Evolutionary conservation across 53 echinoderm and acorn worm species (phyloP).

Genomic region (Actinopyga echinites): DNA sequence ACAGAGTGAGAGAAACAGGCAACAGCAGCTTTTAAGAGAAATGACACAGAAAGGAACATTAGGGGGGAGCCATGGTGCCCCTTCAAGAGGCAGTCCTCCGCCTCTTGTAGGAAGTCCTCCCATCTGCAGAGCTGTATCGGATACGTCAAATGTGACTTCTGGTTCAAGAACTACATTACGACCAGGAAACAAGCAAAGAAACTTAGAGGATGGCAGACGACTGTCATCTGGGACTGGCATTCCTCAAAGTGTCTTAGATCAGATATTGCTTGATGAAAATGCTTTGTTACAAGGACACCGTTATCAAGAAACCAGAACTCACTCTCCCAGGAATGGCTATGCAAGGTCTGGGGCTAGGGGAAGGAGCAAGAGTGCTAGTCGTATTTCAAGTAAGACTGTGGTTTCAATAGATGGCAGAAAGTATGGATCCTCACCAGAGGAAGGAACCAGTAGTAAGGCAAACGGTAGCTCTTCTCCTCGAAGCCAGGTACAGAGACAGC

Average conservation of each 20-base stretch:
- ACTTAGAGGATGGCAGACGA: not conserved
- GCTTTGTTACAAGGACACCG: not conserved
- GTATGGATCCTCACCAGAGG: not conserved
- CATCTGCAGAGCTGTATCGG: not conserved
- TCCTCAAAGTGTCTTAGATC: conserved; percentile 5
- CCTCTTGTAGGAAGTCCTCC: not conserved
- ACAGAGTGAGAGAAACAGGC: conserved; percentile 74
- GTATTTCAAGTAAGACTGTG: conserved; percentile 8
- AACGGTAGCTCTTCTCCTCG: not conserved
- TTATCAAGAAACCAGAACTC: not conserved
- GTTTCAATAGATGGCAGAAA: not conserved
- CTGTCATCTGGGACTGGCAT: conserved; percentile 14
- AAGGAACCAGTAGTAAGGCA: not conserved
- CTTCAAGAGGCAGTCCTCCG: not conserved
- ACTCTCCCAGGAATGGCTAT: not conserved
- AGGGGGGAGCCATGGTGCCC: not conserved
- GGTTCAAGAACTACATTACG: no score
- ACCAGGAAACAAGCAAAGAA: not conserved
- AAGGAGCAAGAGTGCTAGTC: conserved; percentile 24
- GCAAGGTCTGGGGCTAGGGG: conserved; percentile 14
- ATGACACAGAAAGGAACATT: not conserved
- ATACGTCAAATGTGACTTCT: not conserved
- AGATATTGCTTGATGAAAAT: conserved; percentile 7
- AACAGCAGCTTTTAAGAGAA: conserved; percentile 44
- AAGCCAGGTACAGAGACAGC: not conserved